phyloP scores from a whole-genome alignment of 1,140 invertebrate genomes.

The Drosophila chauvacae region DNA sequence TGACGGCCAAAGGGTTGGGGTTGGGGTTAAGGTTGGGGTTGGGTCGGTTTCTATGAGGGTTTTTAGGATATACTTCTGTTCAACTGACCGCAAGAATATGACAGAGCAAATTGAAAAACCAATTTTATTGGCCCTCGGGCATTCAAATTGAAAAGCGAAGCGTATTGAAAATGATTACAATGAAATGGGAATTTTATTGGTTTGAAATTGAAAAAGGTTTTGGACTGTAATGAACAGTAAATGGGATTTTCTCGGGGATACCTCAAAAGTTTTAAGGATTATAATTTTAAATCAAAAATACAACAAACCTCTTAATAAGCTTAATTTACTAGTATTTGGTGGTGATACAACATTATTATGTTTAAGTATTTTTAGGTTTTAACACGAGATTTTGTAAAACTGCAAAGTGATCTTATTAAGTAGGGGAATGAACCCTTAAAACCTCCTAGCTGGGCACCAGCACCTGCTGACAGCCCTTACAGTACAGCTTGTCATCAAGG shows the following conservation, averaged over 20 bases:
- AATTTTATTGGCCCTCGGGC: slow-evolving; percentile 49
- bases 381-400: slow-evolving; percentile 3
- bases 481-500: slow-evolving; percentile 47
- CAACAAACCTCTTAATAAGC: too few species aligned
- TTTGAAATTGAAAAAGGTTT: slow-evolving; percentile 25
- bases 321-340: neutral
- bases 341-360: neutral
- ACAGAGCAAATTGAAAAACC: slow-evolving; percentile 54
- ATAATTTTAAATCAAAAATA: neutral
- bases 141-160: slow-evolving; percentile 64
- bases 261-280: too few species aligned
- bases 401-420: neutral
- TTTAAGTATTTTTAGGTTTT: neutral
- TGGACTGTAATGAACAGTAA: neutral
- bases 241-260: neutral
- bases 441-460: slow-evolving; percentile 10
- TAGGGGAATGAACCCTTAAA: neutral
- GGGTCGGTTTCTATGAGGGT: neutral
- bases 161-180: slow-evolving; percentile 70
- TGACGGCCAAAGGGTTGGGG: neutral
- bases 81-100: slow-evolving; percentile 69
- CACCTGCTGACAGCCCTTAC: slow-evolving; percentile 62
- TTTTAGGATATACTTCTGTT: slow-evolving; percentile 24
- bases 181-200: slow-evolving; percentile 71
- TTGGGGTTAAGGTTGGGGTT: neutral